A percentile compares a stretch with the other conserved stretches of the same genome.
These are phyloP conservation scores for Coptodon rendalli DNA, from an alignment of 2,113 vertebrate genomes.

Conservation along the genomic window DNA sequence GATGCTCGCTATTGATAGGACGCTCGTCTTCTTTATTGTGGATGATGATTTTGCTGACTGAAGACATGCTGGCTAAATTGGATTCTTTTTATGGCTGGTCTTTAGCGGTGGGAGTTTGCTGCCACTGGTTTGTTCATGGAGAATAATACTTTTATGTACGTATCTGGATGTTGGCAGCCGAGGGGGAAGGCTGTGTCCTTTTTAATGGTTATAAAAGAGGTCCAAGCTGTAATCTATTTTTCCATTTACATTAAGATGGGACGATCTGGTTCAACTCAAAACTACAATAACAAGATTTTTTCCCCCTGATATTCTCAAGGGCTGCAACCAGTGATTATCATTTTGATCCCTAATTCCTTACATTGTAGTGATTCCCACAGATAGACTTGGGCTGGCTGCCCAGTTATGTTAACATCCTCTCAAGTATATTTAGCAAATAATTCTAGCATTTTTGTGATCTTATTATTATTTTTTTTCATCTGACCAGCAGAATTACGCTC, in stretches of 20 bases:
- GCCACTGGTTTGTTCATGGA: background rate
- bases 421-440: background rate
- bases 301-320: background rate
- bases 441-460: background rate
- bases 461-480: background rate
- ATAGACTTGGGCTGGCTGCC: background rate
- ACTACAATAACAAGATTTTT: background rate
- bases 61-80: slow-evolving; percentile 19
- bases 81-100: background rate
- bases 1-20: slow-evolving; percentile 6
- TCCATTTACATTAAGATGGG: background rate
- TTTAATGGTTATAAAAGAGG: background rate
- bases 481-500: background rate
- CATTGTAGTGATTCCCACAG: background rate
- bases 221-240: background rate
- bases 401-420: background rate
- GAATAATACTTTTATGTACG: background rate
- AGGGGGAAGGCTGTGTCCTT: background rate
- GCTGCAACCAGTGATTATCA: background rate
- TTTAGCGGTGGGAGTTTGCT: background rate
- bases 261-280: background rate
- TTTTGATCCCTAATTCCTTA: background rate
- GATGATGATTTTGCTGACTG: slow-evolving; percentile 51
- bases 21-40: slow-evolving; percentile 34
- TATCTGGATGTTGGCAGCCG: background rate